These are phyloP conservation scores for Ernsta delagoae DNA, from an alignment of 2,888 invertebrate species.

Conservation along the genomic window DNA sequence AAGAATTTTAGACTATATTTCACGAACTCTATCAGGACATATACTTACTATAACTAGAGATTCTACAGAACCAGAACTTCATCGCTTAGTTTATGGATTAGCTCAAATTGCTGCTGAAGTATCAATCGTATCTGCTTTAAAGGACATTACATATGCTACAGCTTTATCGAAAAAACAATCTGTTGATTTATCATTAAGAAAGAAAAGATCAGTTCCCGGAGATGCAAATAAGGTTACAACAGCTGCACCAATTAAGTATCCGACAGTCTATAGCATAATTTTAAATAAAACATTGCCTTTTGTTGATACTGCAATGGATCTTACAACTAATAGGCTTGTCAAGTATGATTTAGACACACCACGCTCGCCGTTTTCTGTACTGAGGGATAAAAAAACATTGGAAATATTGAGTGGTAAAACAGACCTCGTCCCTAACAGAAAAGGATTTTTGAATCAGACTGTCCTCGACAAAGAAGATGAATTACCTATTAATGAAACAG, in stretches of 20 bases:
- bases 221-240: conserved; percentile 46
- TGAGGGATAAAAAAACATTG: conserved; percentile 59
- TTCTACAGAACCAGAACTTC: conserved; percentile 78
- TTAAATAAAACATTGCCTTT: conserved; percentile 58
- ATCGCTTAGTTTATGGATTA: conserved; percentile 75
- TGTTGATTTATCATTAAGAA: conserved; percentile 70
- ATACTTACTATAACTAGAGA: conserved; percentile 72
- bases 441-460: conserved; percentile 77
- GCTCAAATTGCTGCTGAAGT: conserved; percentile 80
- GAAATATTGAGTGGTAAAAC: conserved; percentile 48
- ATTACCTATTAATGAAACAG: conserved; percentile 55
- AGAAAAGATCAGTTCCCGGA: conserved; percentile 59
- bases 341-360: conserved; percentile 38
- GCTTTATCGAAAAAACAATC: conserved; percentile 77
- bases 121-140: conserved; percentile 75
- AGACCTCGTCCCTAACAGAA: conserved; percentile 48
- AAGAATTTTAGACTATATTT: conserved; percentile 77
- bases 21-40: conserved; percentile 73
- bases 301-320: neutral
- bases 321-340: neutral
- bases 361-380: conserved; percentile 62
- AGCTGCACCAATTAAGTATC: conserved; percentile 40
- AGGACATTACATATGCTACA: conserved; percentile 74
- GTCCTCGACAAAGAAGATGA: conserved; percentile 66
- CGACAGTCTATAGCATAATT: conserved; percentile 61